These are phyloP conservation scores for Coptotermes formosanus DNA, from an alignment of 1,140 invertebrate species.

Conservation along the genomic window DNA sequence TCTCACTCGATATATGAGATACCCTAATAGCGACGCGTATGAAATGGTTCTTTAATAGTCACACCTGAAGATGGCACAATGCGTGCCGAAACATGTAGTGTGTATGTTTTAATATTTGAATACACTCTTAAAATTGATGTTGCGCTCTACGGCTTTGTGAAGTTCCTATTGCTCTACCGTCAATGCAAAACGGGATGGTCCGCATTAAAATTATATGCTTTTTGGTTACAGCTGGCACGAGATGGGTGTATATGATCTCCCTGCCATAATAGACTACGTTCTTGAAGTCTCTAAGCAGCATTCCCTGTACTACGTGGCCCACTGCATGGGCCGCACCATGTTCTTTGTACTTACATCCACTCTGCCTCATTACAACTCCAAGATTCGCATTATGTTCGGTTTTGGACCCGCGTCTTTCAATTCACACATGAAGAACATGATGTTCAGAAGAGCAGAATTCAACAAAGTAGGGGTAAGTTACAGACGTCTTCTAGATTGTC, in stretches of 20 bases:
- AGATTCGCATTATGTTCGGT: constrained; percentile 63
- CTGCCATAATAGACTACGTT: constrained; percentile 58
- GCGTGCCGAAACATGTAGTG: too few species aligned
- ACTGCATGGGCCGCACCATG: constrained; percentile 66
- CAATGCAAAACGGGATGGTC: too few species aligned
- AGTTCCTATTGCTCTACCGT: too few species aligned
- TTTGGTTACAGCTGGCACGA: constrained; percentile 52
- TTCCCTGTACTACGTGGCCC: constrained; percentile 49
- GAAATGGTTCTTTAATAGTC: too few species aligned
- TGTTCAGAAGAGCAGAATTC: neutral
- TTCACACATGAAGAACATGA: neutral
- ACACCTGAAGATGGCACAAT: too few species aligned
- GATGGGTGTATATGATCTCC: constrained; percentile 57
- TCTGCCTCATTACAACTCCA: constrained; percentile 62
- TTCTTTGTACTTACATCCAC: constrained; percentile 62
- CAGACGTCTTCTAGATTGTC: too few species aligned
- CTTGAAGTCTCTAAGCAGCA: constrained; percentile 49
- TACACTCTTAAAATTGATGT: too few species aligned
- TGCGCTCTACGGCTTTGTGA: too few species aligned
- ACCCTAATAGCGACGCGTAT: too few species aligned
- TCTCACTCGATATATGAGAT: too few species aligned
- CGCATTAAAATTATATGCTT: neutral
- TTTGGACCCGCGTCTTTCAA: constrained; percentile 55
- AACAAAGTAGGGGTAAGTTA: neutral
- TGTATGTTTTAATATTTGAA: too few species aligned